Evolutionary conservation across 2,888 invertebrate genomes (phyloP).

Genomic region (Polyommatus icarus): DNA sequence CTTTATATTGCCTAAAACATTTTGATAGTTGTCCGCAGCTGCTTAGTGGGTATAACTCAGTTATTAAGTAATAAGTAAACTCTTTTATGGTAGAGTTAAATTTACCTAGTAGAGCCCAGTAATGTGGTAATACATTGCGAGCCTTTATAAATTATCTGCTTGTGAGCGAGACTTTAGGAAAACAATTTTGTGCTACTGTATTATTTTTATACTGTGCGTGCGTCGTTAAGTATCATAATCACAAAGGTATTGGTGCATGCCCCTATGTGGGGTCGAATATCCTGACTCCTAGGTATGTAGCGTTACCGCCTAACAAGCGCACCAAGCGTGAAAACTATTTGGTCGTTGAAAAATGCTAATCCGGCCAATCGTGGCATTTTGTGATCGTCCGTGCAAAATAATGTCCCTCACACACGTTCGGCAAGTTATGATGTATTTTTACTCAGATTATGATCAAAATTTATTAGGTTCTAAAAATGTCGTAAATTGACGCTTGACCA

Average conservation of each 20-base stretch:
- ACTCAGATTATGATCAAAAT: background rate
- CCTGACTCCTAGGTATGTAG: slow-evolving; percentile 61
- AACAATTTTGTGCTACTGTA: no score
- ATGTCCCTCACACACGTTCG: background rate
- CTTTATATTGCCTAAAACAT: no score
- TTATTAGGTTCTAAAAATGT: background rate
- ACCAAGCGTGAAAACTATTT: slow-evolving; percentile 36
- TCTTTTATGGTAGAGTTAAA: no score
- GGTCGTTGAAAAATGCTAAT: background rate
- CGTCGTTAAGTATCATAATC: slow-evolving; percentile 35
- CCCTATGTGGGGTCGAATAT: slow-evolving; percentile 53
- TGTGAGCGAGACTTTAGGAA: no score
- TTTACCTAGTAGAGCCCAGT: no score
- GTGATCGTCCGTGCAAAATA: background rate
- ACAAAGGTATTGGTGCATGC: slow-evolving; percentile 35
- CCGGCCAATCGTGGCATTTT: background rate
- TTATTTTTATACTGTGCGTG: no score
- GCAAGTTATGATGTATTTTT: background rate
- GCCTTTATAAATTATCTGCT: no score
- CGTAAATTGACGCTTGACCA: no score
- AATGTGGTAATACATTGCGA: no score
- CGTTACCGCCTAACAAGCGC: slow-evolving; percentile 50
- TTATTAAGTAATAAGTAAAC: no score
- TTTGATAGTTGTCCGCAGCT: no score
- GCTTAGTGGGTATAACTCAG: no score